Conservation (phyloP, 2,888 invertebrate species). For the Gymnocheta viridis region DNA sequence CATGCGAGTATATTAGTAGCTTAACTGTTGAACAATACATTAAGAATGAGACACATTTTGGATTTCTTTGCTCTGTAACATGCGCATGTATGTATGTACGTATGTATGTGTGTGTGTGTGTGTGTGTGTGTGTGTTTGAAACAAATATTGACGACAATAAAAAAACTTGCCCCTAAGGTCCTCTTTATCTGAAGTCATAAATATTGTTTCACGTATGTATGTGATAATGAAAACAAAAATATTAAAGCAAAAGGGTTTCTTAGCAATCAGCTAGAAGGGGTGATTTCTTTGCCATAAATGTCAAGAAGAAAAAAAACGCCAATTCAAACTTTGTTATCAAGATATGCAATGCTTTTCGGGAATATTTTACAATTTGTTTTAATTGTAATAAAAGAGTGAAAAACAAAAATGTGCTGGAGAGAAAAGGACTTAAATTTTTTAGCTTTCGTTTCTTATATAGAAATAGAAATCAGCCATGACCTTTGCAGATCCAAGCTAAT, state of each 20-base stretch:
- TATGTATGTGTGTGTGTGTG: neutral
- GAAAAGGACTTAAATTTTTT: no score
- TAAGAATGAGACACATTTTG: neutral
- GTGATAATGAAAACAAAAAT: constrained; percentile 56
- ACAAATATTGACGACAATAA: constrained; percentile 53
- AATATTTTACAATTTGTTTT: neutral
- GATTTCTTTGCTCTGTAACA: neutral
- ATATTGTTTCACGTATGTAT: constrained; percentile 61
- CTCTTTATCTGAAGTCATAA: constrained; percentile 72
- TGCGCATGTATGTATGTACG: neutral
- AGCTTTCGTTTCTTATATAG: no score
- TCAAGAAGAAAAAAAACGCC: neutral
- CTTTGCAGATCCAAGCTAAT: no score
- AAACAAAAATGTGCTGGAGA: no score
- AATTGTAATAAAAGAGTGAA: no score
- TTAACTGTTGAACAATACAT: constrained; percentile 22
- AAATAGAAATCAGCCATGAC: no score
- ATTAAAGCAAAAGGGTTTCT: constrained; percentile 32
- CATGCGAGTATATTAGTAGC: constrained; percentile 7
- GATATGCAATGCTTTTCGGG: neutral
- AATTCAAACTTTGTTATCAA: neutral
- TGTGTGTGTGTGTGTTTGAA: neutral
- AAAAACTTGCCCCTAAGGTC: constrained; percentile 70
- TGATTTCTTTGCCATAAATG: neutral
- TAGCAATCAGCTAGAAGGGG: neutral